A percentile compares a stretch with the other conserved stretches of the same genome.
Evolutionary conservation across 2,797 vertebrate species (phyloP).

Genomic region (Tympanoctomys barrerae): DNA sequence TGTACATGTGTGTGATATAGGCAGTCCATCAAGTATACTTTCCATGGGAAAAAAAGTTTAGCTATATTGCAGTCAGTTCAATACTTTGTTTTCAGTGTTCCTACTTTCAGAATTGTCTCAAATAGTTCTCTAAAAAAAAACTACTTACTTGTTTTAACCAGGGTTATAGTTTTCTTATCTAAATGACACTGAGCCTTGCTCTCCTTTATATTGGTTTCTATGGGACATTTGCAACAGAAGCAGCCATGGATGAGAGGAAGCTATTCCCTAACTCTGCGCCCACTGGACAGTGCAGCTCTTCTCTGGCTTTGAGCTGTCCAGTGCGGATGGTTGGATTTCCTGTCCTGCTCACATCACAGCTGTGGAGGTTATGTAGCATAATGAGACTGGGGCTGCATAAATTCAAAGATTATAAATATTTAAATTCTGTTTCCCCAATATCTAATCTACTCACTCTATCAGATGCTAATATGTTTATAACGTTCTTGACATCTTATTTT

Average conservation of each 20-base stretch:
- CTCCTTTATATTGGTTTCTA: background rate
- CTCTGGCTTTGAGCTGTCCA: background rate
- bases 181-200: background rate
- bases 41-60: slow-evolving; percentile 14
- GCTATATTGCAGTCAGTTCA: background rate
- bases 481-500: background rate
- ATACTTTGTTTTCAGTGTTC: slow-evolving; percentile 14
- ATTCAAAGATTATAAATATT: background rate
- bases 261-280: background rate
- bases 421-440: background rate
- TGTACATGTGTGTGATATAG: slow-evolving; percentile 64
- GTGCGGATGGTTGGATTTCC: background rate
- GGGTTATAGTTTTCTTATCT: background rate
- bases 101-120: slow-evolving; percentile 52
- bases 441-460: background rate
- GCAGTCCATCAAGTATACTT: slow-evolving; percentile 46
- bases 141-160: background rate
- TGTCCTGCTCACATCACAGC: background rate
- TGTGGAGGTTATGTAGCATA: background rate
- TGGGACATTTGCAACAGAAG: background rate
- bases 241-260: background rate
- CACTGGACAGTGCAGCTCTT: background rate
- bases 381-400: background rate
- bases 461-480: background rate
- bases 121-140: background rate